Conservation (phyloP, 2,113 vertebrate genomes). For the Zapornia atra region DNA sequence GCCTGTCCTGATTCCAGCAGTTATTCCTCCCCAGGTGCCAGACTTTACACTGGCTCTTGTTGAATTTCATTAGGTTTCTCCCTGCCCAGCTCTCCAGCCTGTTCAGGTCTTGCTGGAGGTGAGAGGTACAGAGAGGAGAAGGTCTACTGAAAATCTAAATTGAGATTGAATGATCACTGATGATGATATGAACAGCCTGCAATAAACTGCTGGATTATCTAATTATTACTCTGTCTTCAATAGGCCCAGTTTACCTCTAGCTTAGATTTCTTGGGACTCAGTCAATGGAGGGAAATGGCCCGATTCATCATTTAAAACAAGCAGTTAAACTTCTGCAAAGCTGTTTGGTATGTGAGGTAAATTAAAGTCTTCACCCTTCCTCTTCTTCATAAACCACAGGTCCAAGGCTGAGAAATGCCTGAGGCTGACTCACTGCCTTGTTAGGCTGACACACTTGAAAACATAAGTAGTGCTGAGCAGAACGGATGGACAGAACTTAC, state of each 20-base stretch:
- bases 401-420: not conserved
- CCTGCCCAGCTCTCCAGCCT: no score
- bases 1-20: no score
- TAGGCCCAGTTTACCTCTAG: not conserved
- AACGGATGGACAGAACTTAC: not conserved
- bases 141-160: not conserved
- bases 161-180: not conserved
- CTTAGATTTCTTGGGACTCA: not conserved
- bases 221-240: not conserved
- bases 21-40: no score
- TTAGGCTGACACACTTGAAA: not conserved
- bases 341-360: not conserved
- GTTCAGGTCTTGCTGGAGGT: no score
- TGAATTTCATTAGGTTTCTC: no score
- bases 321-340: not conserved
- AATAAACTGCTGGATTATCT: not conserved
- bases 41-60: no score
- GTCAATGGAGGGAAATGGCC: not conserved
- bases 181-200: not conserved
- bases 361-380: not conserved
- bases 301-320: not conserved
- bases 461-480: not conserved
- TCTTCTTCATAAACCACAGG: not conserved
- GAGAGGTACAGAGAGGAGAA: not conserved
- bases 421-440: not conserved